Conservation (phyloP, 2,113 vertebrate genomes). For the Microcebus tavaratra region DNA sequence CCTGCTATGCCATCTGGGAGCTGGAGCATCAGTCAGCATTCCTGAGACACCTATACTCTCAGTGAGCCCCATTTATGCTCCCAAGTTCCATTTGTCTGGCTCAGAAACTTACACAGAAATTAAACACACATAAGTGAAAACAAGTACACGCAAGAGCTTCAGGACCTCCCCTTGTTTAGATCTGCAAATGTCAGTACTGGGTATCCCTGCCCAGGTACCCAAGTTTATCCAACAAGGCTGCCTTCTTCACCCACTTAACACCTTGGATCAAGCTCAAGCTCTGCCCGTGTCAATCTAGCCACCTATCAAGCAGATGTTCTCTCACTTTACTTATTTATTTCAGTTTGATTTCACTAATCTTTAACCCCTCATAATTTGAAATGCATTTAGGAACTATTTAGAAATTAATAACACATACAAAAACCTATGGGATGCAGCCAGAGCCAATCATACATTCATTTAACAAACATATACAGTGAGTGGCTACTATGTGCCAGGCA, state of each 20-base stretch:
- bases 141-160: background rate
- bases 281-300: background rate
- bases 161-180: background rate
- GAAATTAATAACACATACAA: background rate
- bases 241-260: background rate
- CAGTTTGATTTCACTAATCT: background rate
- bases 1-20: background rate
- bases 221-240: background rate
- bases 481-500: background rate
- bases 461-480: background rate
- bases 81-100: background rate
- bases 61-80: background rate
- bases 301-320: background rate
- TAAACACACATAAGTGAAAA: background rate
- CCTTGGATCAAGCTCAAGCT: background rate
- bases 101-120: slow-evolving; percentile 9
- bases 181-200: background rate
- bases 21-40: background rate
- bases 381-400: background rate
- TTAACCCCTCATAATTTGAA: background rate
- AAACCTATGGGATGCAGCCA: background rate
- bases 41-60: background rate
- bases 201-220: background rate
- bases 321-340: background rate
- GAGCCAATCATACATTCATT: background rate